Conservation (phyloP, 2,797 vertebrate genomes). For the Halcyon badia region DNA sequence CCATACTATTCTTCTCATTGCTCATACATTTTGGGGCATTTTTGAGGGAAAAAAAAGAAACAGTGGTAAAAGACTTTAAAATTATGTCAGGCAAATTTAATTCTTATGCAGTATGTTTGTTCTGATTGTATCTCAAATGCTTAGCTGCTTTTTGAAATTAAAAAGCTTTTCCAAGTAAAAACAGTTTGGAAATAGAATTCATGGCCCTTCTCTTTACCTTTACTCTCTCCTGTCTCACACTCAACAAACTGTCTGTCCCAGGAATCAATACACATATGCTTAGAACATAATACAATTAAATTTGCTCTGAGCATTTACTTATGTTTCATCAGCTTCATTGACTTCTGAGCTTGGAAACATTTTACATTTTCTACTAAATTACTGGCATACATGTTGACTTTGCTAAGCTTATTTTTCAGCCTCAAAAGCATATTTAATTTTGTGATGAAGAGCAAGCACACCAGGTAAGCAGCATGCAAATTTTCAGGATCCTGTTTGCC, state of each 20-base stretch:
- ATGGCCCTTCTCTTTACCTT: background rate
- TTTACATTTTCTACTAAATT: background rate
- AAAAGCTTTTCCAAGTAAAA: background rate
- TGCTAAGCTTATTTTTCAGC: background rate
- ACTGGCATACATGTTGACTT: background rate
- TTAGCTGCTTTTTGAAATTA: background rate
- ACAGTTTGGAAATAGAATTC: background rate
- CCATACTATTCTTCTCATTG: background rate
- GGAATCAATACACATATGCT: background rate
- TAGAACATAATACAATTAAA: background rate
- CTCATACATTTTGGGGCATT: background rate
- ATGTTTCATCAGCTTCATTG: background rate
- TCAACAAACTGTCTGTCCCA: background rate
- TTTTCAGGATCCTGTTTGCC: background rate
- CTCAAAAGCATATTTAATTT: background rate
- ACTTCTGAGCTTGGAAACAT: background rate
- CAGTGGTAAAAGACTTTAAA: background rate
- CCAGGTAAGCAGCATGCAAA: background rate
- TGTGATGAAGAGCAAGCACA: background rate
- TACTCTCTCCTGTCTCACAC: background rate
- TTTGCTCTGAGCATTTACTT: background rate
- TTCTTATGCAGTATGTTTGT: background rate
- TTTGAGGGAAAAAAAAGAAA: background rate
- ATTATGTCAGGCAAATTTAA: background rate
- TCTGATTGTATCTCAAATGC: background rate